phyloP scores from a whole-genome alignment of 2,888 invertebrate genomes.

The Mythimna vitellina region DNA sequence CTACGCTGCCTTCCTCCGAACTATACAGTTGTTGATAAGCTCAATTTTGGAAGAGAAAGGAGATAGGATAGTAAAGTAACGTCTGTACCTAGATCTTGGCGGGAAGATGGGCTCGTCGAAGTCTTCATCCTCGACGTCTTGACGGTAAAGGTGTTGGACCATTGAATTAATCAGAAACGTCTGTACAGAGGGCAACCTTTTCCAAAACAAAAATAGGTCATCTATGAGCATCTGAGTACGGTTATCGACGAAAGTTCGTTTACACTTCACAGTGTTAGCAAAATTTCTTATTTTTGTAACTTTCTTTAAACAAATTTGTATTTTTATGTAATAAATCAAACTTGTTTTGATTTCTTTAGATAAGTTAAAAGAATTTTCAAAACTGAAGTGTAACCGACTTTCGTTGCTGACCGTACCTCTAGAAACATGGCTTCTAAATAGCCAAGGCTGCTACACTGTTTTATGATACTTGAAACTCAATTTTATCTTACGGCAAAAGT shows the following conservation, averaged over 20 bases:
- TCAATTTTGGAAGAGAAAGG: constrained; percentile 38
- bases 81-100: constrained; percentile 45
- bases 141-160: constrained; percentile 53
- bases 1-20: constrained; percentile 93
- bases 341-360: neutral
- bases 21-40: constrained; percentile 75
- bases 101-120: constrained; percentile 39
- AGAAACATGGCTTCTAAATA: constrained; percentile 23
- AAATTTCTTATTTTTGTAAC: neutral
- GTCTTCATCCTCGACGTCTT: constrained; percentile 50
- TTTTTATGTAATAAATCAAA: neutral
- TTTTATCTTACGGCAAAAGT: neutral
- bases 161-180: constrained; percentile 53
- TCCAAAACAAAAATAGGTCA: constrained; percentile 39
- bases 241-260: constrained; percentile 38
- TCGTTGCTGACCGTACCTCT: constrained; percentile 38
- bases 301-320: neutral
- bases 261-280: constrained; percentile 21
- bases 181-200: constrained; percentile 52
- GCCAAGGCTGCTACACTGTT: constrained; percentile 18
- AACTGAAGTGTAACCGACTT: constrained; percentile 29
- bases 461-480: constrained; percentile 4
- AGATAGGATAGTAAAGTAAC: constrained; percentile 40
- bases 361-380: neutral
- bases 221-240: constrained; percentile 32